A percentile compares a stretch with the other conserved stretches of the same genome.
phyloP scores from a whole-genome alignment of 1,140 invertebrate genomes.

The Neodiprion lecontei region DNA sequence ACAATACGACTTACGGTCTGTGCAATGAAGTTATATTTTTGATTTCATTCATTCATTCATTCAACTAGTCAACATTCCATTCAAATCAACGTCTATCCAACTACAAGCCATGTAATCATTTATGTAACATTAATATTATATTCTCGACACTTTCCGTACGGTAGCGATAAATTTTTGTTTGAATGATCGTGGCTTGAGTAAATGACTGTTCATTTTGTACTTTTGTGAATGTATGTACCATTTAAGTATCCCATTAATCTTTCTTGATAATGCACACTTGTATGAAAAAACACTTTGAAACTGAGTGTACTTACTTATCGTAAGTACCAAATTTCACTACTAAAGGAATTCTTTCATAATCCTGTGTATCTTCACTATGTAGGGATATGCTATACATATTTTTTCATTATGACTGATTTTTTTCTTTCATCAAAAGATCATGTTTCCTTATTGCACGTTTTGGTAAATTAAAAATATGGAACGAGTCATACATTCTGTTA shows the following conservation, averaged over 20 bases:
- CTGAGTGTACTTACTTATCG: background rate
- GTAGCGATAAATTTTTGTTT: constrained; percentile 1
- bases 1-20: background rate
- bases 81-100: background rate
- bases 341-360: background rate
- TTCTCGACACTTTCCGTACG: background rate
- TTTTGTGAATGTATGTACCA: background rate
- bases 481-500: background rate
- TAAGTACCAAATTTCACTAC: background rate
- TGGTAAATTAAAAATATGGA: background rate
- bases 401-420: too few relatives aligned
- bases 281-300: background rate
- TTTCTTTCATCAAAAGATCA: too few relatives aligned
- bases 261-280: background rate
- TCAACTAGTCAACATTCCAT: background rate
- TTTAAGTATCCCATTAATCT: background rate
- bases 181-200: background rate
- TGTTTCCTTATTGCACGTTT: background rate
- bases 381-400: too few relatives aligned
- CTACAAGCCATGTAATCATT: constrained; percentile 2
- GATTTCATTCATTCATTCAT: constrained; percentile 2
- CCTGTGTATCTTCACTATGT: background rate
- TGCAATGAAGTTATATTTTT: constrained; percentile 2
- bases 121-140: constrained; percentile 2
- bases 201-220: background rate